These are phyloP conservation scores for Stichodactyla mertensii DNA, from an alignment of 64 coral and sea anemone genomes.

Conservation along the genomic window DNA sequence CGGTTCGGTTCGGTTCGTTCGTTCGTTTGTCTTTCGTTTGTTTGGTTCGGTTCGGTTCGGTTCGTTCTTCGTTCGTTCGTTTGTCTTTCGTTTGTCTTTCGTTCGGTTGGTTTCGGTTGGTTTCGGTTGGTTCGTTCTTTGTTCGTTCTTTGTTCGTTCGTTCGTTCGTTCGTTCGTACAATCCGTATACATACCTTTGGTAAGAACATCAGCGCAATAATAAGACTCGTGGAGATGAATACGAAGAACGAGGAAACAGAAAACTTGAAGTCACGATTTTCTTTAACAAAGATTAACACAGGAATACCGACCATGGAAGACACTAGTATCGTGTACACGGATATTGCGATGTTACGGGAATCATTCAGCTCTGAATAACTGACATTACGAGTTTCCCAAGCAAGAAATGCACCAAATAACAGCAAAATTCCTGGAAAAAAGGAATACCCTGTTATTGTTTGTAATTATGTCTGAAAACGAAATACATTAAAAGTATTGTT, in stretches of 20 bases:
- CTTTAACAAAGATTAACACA: constrained; percentile 41
- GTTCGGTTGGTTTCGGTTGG: too few relatives aligned
- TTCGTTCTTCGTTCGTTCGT: too few relatives aligned
- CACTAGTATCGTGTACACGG: constrained; percentile 60
- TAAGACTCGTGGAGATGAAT: constrained; percentile 42
- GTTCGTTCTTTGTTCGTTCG: too few relatives aligned
- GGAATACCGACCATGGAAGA: constrained; percentile 45
- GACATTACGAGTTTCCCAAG: constrained; percentile 79
- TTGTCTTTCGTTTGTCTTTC: too few relatives aligned
- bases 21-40: too few relatives aligned
- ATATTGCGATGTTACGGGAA: constrained; percentile 59
- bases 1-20: too few relatives aligned
- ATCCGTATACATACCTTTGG: constrained; percentile 52
- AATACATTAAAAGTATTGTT: too few relatives aligned
- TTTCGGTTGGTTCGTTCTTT: too few relatives aligned
- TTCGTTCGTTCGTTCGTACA: too few relatives aligned
- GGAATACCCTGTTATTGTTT: neutral
- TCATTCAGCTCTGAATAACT: constrained; percentile 56
- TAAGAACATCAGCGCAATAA: constrained; percentile 44
- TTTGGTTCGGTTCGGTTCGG: too few relatives aligned
- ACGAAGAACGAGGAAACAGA: constrained; percentile 32
- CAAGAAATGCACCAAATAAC: constrained; percentile 64
- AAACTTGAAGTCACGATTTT: constrained; percentile 38
- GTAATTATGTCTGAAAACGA: too few relatives aligned
- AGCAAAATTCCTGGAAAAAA: constrained; percentile 51